These are phyloP conservation scores for Sphaerodactylus townsendi DNA, from an alignment of 2,113 vertebrate species.

Conservation along the genomic window DNA sequence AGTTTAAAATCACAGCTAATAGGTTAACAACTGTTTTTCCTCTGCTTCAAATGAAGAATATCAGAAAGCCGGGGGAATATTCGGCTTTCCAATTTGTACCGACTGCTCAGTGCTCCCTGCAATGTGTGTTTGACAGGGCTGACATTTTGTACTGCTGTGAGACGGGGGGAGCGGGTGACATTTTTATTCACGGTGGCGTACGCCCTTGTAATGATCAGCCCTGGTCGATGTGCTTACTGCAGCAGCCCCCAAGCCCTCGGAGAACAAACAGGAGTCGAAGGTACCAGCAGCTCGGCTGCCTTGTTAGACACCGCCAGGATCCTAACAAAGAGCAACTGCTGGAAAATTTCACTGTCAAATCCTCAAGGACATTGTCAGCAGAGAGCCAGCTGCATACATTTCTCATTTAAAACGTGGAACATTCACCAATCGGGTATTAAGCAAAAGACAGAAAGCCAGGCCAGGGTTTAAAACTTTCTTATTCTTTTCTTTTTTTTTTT, in stretches of 20 bases:
- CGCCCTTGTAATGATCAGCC: slow-evolving; percentile 90
- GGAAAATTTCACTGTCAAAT: slow-evolving; percentile 89
- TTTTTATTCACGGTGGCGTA: slow-evolving; percentile 87
- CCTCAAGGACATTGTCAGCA: slow-evolving; percentile 85
- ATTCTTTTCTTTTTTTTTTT: slow-evolving; percentile 30
- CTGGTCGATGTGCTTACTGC: slow-evolving; percentile 84
- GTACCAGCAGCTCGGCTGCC: slow-evolving; percentile 81
- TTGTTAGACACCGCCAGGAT: slow-evolving; percentile 87
- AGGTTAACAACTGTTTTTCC: slow-evolving; percentile 89
- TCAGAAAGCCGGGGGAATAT: slow-evolving; percentile 84
- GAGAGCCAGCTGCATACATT: slow-evolving; percentile 83
- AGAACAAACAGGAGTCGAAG: slow-evolving; percentile 83
- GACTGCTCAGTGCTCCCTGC: slow-evolving; percentile 83
- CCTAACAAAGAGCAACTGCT: slow-evolving; percentile 87
- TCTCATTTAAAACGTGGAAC: slow-evolving; percentile 80
- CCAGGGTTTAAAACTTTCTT: slow-evolving; percentile 23
- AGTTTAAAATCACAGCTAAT: slow-evolving; percentile 85
- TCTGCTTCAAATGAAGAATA: slow-evolving; percentile 86
- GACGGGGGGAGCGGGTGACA: slow-evolving; percentile 83
- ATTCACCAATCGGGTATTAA: slow-evolving; percentile 73
- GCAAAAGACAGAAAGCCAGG: slow-evolving; percentile 51
- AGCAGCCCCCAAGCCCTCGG: slow-evolving; percentile 81
- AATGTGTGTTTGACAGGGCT: slow-evolving; percentile 86
- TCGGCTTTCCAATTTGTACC: slow-evolving; percentile 86
- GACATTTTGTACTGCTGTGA: slow-evolving; percentile 86